Evolutionary conservation across 2,113 vertebrate genomes (phyloP).

Genomic region (Rhabdornis inornatus): DNA sequence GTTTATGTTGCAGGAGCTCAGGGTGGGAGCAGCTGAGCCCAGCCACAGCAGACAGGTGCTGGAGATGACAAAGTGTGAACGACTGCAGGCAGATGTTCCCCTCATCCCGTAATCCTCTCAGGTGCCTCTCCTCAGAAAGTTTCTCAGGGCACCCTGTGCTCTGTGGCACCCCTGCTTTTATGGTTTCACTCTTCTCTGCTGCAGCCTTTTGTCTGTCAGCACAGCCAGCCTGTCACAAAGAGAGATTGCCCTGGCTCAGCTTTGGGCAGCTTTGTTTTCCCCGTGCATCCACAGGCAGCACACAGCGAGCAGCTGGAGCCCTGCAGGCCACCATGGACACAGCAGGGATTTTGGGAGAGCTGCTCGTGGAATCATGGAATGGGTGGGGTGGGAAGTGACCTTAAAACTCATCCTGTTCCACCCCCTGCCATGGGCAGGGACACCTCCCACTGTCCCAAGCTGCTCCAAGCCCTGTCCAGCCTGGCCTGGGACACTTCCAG

Average conservation of each 20-base stretch:
- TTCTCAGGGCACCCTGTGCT: not conserved
- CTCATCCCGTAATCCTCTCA: accelerated
- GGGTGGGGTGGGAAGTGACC: not conserved
- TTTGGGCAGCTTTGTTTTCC: not conserved
- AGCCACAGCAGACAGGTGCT: not conserved
- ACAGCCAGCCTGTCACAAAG: not conserved
- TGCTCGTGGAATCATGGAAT: not conserved
- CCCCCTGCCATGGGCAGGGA: not conserved
- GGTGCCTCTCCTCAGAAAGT: not conserved
- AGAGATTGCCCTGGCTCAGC: not conserved
- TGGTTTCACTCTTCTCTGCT: not conserved
- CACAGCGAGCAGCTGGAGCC: not conserved
- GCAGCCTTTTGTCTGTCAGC: not conserved
- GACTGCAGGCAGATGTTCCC: not conserved
- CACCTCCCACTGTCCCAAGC: accelerated
- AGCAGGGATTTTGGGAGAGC: not conserved
- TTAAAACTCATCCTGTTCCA: not conserved
- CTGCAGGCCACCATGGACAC: not conserved
- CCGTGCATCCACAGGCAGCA: accelerated
- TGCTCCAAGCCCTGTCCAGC: not conserved
- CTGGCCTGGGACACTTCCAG: not conserved
- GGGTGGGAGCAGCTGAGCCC: not conserved
- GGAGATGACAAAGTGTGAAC: not conserved
- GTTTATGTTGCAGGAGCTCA: not conserved
- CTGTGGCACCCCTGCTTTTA: not conserved